These are phyloP conservation scores for Eucera pruinosa DNA, from an alignment of 2,888 invertebrate genomes.

Conservation along the genomic window DNA sequence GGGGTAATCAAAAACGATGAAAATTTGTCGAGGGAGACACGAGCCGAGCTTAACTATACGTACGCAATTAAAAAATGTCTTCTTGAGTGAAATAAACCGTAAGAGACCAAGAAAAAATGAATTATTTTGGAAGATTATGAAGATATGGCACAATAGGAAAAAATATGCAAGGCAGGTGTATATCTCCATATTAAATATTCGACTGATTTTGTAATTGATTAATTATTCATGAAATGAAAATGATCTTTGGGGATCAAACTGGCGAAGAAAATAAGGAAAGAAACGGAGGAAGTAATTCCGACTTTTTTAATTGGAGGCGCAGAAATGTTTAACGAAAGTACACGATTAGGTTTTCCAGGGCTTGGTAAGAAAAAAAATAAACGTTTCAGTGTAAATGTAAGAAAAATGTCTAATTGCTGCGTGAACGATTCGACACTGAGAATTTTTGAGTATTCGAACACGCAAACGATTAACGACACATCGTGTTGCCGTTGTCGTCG, in stretches of 20 bases:
- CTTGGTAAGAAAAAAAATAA: constrained; percentile 27
- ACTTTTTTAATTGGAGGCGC: constrained; percentile 2
- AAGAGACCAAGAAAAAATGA: not conserved
- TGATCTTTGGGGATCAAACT: constrained; percentile 77
- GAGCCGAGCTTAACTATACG: constrained; percentile 35
- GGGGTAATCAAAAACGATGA: constrained; percentile 31
- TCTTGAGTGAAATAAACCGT: constrained; percentile 3
- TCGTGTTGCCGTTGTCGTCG: constrained; percentile 51
- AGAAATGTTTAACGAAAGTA: constrained; percentile 14
- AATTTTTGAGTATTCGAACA: constrained; percentile 70
- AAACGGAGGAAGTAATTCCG: not conserved
- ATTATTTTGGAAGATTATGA: constrained; percentile 44
- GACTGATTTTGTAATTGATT: constrained; percentile 31
- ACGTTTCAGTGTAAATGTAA: constrained; percentile 15
- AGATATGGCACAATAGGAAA: constrained; percentile 71
- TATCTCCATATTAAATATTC: not conserved
- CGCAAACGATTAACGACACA: constrained; percentile 65
- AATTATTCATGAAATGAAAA: constrained; percentile 20
- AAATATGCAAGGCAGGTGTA: constrained; percentile 55
- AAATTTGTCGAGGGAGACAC: constrained; percentile 45
- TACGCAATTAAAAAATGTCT: constrained; percentile 33
- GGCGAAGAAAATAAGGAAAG: constrained; percentile 58
- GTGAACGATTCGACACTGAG: constrained; percentile 44
- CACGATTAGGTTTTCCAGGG: constrained; percentile 12
- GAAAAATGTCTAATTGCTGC: constrained; percentile 41